Percentiles rank a stretch among this genome's conserved stretches.
These are phyloP conservation scores for Microctenopoma stevenorrisi DNA, from an alignment of 2,797 vertebrate genomes.

Conservation along the genomic window DNA sequence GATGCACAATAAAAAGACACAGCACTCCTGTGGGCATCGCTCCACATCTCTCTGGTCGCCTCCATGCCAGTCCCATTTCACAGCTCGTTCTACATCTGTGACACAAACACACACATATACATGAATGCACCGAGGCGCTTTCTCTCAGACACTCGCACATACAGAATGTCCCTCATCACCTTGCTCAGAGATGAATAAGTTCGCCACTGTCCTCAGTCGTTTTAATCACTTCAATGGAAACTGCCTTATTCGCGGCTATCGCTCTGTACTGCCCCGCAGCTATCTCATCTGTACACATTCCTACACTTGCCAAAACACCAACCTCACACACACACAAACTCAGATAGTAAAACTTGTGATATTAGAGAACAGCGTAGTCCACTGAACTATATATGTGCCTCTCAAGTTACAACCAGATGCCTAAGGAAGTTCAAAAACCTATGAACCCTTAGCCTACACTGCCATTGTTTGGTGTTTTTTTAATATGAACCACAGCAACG, in stretches of 20 bases:
- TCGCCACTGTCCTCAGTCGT: slow-evolving; percentile 82
- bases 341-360: slow-evolving; percentile 33
- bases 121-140: slow-evolving; percentile 41
- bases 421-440: too few relatives aligned
- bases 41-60: slow-evolving; percentile 55
- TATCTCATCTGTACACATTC: slow-evolving; percentile 62
- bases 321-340: slow-evolving; percentile 7
- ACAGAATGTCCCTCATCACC: slow-evolving; percentile 78
- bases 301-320: slow-evolving; percentile 32
- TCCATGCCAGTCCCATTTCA: slow-evolving; percentile 77
- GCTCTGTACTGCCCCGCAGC: slow-evolving; percentile 71
- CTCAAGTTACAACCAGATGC: too few relatives aligned
- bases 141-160: slow-evolving; percentile 50
- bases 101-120: slow-evolving; percentile 38
- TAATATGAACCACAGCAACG: too few relatives aligned
- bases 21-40: slow-evolving; percentile 69
- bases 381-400: not conserved
- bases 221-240: slow-evolving; percentile 85
- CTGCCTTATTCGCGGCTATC: slow-evolving; percentile 76
- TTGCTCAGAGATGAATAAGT: slow-evolving; percentile 84
- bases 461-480: too few relatives aligned
- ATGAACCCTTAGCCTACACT: too few relatives aligned
- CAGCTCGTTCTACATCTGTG: slow-evolving; percentile 77
- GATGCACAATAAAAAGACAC: slow-evolving; percentile 70
- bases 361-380: slow-evolving; percentile 3